A percentile compares a stretch with the other conserved stretches of the same genome.
Conservation (phyloP, 2,888 invertebrate genomes). For the Hecatera dysodea region DNA sequence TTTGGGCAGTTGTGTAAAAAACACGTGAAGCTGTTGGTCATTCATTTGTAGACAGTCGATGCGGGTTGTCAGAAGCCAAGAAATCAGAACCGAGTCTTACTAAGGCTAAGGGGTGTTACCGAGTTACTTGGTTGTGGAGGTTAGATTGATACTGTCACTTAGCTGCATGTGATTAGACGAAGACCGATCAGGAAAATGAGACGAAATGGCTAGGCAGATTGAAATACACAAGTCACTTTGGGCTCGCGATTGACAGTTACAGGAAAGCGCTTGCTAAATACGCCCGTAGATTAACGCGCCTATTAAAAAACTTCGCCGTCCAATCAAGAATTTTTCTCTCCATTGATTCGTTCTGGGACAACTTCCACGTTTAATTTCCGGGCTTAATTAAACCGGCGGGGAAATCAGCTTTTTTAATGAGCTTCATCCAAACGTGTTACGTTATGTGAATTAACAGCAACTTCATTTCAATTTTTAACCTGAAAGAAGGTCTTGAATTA, state of each 20-base stretch:
- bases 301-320: constrained; percentile 50
- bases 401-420: constrained; percentile 76
- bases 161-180: no score
- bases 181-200: no score
- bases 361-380: constrained; percentile 79
- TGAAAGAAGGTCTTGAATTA: background rate
- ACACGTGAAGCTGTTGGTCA: no score
- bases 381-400: constrained; percentile 79
- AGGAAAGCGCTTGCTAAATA: constrained; percentile 39
- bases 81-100: no score
- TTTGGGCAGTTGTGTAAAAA: no score
- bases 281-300: constrained; percentile 51
- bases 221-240: background rate
- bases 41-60: no score
- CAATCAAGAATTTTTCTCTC: constrained; percentile 67
- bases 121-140: no score
- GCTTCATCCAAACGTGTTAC: constrained; percentile 54
- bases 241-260: constrained; percentile 20
- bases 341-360: constrained; percentile 76
- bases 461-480: background rate
- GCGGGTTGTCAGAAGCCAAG: no score
- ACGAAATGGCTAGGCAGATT: no score
- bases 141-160: no score
- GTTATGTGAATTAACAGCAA: constrained; percentile 18
- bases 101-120: no score